A percentile compares a stretch with the other conserved stretches of the same genome.
Evolutionary conservation across 2,888 invertebrate genomes (phyloP).

Genomic region (Cosmia trapezina): DNA sequence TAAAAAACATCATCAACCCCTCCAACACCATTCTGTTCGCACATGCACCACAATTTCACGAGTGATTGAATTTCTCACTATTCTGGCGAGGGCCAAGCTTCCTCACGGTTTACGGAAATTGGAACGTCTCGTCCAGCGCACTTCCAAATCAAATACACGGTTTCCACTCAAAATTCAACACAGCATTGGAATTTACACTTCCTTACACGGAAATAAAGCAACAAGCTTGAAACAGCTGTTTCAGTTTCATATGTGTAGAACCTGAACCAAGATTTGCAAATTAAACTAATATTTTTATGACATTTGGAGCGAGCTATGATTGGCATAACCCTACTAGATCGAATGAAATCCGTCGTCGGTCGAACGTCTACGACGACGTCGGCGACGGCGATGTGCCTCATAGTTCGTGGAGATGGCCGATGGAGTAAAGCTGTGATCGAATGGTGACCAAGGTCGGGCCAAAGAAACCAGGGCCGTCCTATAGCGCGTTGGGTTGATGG

Average conservation of each 20-base stretch:
- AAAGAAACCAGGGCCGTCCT: no score
- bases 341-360: no score
- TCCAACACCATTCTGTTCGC: neutral
- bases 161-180: constrained; percentile 38
- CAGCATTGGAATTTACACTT: constrained; percentile 21
- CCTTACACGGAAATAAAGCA: neutral
- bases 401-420: no score
- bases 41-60: constrained; percentile 45
- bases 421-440: no score
- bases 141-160: constrained; percentile 36
- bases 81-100: constrained; percentile 33
- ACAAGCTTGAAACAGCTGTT: neutral
- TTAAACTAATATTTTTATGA: neutral
- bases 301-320: no score
- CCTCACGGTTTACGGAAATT: constrained; percentile 47
- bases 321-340: no score
- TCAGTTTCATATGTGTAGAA: no score
- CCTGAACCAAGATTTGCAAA: neutral
- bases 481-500: no score
- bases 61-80: constrained; percentile 46
- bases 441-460: no score
- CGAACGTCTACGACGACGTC: no score
- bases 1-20: neutral
- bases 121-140: constrained; percentile 45
- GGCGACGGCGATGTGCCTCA: no score